phyloP scores from a whole-genome alignment of 2,113 vertebrate species.

The Merops nubicus region DNA sequence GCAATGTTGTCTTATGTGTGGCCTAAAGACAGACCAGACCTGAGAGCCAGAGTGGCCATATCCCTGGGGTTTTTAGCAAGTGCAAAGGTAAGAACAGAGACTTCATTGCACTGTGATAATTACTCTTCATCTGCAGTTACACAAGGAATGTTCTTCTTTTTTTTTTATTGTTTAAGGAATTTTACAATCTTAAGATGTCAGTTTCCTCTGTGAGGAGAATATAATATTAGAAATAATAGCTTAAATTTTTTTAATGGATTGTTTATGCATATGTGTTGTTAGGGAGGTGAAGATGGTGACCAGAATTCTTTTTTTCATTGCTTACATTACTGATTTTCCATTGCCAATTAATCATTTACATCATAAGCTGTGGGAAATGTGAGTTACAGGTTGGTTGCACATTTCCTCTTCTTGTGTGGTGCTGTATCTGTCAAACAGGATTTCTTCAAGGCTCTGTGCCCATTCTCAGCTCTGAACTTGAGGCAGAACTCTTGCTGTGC shows the following conservation, averaged over 20 bases:
- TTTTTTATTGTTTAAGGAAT: not conserved
- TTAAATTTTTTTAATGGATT: not conserved
- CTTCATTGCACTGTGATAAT: not conserved
- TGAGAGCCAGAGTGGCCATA: constrained; percentile 88
- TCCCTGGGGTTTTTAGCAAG: constrained; percentile 89
- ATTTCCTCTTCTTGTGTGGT: not conserved
- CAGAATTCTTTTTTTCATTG: not conserved
- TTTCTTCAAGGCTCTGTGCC: not conserved
- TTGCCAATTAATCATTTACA: not conserved
- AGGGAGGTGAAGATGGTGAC: not conserved
- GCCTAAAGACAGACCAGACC: constrained; percentile 94
- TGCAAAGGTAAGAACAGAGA: constrained; percentile 85
- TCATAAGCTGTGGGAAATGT: not conserved
- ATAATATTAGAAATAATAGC: not conserved
- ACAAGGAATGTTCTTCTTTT: not conserved
- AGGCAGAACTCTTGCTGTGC: not conserved
- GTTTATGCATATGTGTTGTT: fast-evolving
- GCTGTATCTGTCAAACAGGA: not conserved
- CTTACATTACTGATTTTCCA: not conserved
- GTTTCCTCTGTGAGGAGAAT: not conserved
- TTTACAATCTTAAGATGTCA: not conserved
- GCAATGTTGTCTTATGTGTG: constrained; percentile 95
- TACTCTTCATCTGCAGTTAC: not conserved
- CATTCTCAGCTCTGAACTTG: not conserved
- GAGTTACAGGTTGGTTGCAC: not conserved